phyloP scores from a whole-genome alignment of 2,888 invertebrate genomes.

The Cyclophora punctaria region DNA sequence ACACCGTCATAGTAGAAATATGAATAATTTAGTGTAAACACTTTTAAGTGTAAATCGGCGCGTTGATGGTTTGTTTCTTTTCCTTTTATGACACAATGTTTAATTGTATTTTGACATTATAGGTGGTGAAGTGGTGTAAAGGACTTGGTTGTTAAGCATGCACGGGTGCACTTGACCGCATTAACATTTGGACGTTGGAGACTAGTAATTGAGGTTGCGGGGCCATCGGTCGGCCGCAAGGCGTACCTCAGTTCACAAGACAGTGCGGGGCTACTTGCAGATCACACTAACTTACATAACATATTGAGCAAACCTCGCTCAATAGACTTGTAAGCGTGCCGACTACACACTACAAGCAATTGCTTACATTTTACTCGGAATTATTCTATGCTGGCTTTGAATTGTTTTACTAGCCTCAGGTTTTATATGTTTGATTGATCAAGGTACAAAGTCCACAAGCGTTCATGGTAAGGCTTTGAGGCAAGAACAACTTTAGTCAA shows the following conservation, averaged over 20 bases:
- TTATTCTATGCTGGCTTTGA: too few relatives aligned
- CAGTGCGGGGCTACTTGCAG: constrained; percentile 17
- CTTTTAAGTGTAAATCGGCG: background rate
- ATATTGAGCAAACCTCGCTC: constrained; percentile 35
- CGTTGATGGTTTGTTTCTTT: background rate
- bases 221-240: constrained; percentile 13
- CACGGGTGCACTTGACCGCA: constrained; percentile 17
- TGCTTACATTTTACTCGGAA: too few relatives aligned
- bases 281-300: constrained; percentile 43
- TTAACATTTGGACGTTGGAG: constrained; percentile 8
- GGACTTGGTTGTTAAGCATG: background rate
- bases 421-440: too few relatives aligned
- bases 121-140: background rate
- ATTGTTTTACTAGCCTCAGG: too few relatives aligned
- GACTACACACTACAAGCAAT: constrained; percentile 1
- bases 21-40: too few relatives aligned
- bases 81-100: background rate
- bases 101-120: background rate
- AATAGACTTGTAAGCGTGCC: constrained; percentile 1
- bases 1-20: too few relatives aligned
- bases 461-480: too few relatives aligned
- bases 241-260: too few relatives aligned
- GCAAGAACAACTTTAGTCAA: too few relatives aligned
- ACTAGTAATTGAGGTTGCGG: constrained; percentile 14
- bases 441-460: too few relatives aligned